A percentile compares a stretch with the other conserved stretches of the same genome.
Evolutionary conservation across 2,113 vertebrate species (phyloP).

Genomic region (Malurus cyaneus): DNA sequence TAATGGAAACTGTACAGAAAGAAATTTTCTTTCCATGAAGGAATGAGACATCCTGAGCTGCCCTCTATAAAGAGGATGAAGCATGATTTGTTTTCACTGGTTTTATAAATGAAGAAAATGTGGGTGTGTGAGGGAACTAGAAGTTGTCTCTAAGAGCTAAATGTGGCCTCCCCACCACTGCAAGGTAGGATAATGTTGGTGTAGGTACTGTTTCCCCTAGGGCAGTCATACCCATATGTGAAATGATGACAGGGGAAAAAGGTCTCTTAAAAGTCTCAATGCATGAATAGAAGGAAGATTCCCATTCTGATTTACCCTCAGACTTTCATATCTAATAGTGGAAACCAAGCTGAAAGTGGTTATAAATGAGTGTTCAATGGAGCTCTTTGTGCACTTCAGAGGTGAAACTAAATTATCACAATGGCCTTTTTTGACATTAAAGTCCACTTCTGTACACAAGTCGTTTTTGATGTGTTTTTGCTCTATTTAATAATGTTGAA

Average conservation of each 20-base stretch:
- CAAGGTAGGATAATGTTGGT: neutral
- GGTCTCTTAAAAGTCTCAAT: neutral
- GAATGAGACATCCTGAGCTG: constrained; percentile 63
- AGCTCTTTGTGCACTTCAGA: neutral
- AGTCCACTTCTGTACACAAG: neutral
- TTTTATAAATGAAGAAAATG: constrained; percentile 54
- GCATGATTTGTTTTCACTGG: constrained; percentile 43
- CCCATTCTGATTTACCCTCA: neutral
- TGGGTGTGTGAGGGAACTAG: neutral
- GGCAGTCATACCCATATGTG: neutral
- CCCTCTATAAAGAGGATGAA: constrained; percentile 63
- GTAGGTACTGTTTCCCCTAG: neutral
- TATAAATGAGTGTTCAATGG: neutral
- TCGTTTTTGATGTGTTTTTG: neutral
- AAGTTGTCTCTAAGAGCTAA: neutral
- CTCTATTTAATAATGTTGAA: neutral
- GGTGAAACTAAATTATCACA: neutral
- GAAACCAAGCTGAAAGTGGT: neutral
- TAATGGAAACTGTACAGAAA: constrained; percentile 68
- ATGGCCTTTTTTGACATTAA: neutral
- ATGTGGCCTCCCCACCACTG: neutral
- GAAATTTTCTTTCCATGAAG: constrained; percentile 69
- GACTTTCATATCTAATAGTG: neutral
- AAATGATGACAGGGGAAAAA: neutral
- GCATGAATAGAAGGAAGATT: neutral